Evolutionary conservation across 2,113 vertebrate species (phyloP).

Genomic region (human): DNA sequence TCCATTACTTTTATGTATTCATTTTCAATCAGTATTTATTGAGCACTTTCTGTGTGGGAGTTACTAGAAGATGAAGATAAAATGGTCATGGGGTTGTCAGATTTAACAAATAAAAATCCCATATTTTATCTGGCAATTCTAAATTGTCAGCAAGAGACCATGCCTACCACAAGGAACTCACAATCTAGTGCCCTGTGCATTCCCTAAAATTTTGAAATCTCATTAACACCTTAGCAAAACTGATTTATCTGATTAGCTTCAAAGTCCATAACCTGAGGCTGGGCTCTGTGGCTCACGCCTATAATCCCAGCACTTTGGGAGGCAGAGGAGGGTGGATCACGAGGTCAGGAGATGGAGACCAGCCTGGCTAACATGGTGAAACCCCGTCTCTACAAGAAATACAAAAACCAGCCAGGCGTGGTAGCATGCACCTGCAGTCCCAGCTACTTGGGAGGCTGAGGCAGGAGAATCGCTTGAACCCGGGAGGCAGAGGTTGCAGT

Average conservation of each 20-base stretch:
- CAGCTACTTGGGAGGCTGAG: no score
- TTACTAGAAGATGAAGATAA: not conserved
- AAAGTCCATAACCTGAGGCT: not conserved
- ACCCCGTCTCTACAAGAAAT: no score
- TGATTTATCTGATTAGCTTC: not conserved
- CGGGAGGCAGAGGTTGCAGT: no score
- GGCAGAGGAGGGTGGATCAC: no score
- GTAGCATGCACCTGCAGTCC: no score
- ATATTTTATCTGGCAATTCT: not conserved
- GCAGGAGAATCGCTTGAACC: no score
- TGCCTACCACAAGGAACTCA: not conserved
- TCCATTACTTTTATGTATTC: not conserved
- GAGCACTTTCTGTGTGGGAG: not conserved
- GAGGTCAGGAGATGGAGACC: no score
- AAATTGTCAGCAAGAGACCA: not conserved
- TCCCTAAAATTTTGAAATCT: not conserved
- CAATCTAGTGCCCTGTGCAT: not conserved
- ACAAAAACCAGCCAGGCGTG: no score
- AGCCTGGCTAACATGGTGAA: no score
- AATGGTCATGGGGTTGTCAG: not conserved
- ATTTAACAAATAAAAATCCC: constrained; percentile 20
- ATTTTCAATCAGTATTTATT: not conserved
- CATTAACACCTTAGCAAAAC: not conserved
- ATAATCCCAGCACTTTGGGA: no score
- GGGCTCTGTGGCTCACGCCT: no score